Percentiles rank a stretch among this genome's conserved stretches.
Evolutionary conservation across 1,140 invertebrate genomes (phyloP).

Genomic region (Rhizoglyphus robini): DNA sequence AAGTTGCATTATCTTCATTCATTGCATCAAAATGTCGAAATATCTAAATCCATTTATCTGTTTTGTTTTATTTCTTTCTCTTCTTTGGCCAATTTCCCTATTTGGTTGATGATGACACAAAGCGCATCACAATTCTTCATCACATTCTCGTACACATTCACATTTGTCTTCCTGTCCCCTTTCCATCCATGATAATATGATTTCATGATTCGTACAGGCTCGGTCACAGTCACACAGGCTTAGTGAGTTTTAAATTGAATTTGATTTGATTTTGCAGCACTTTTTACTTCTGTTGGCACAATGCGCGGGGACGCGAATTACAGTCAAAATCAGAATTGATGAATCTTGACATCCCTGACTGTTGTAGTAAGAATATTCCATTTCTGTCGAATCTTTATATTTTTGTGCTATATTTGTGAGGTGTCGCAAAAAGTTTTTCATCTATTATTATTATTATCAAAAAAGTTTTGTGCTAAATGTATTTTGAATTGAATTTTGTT

Average conservation of each 20-base stretch:
- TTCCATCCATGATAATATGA: constrained; percentile 3
- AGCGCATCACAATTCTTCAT: too few species aligned
- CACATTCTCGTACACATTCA: too few species aligned
- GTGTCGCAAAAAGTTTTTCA: not conserved
- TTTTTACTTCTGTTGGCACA: not conserved
- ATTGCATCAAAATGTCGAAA: not conserved
- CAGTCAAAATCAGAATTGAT: constrained; percentile 10
- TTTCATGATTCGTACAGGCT: not conserved
- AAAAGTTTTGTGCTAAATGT: not conserved
- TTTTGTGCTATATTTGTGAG: not conserved
- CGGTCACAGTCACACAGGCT: not conserved
- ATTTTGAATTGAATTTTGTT: not conserved
- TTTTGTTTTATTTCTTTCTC: not conserved
- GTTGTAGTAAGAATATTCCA: too few species aligned
- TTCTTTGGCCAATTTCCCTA: not conserved
- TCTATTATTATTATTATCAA: not conserved
- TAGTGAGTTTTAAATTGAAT: not conserved
- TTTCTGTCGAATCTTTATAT: not conserved
- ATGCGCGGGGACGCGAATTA: not conserved
- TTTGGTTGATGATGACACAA: too few species aligned
- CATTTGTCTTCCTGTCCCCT: too few species aligned
- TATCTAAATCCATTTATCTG: not conserved
- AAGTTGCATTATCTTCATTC: not conserved
- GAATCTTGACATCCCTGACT: constrained; percentile 6
- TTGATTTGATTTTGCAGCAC: not conserved